Evolutionary conservation across 2,888 invertebrate genomes (phyloP), one percentile per base, ranked within the genome.

Genomic region (Balanococcus diminutus): DNA sequence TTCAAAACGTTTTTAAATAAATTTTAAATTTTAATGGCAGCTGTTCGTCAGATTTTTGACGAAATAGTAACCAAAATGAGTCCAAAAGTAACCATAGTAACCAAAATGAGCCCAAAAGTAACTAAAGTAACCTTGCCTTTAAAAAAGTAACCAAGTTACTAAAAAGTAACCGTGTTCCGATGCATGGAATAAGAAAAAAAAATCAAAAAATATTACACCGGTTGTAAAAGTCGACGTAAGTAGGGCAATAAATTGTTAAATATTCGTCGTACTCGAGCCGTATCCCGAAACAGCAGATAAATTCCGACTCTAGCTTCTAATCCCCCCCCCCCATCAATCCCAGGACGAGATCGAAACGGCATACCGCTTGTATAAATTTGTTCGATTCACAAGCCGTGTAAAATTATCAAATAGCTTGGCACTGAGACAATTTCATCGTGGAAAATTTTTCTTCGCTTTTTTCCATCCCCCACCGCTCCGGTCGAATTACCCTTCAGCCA

Each of bases 321-420:
- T n/a, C n/a, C n/a, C n/a, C n/a, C n/a, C 42, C 14, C 42, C n/a
- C 36, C 36, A 36, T 36, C 36, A 8, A 16, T 14, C 8, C 42
- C 11, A 1, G 3, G 1, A 14, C 42, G 3, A 42, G 42, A 14
- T 19, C 51, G 51, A 42, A 42, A 42, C 11, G 42, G 19, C 5
- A n/a, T n/a, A n/a, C 51, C 51, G 19, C n/a, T 19, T 51, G 51
- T 51, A 36, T 36, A 28, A 28, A 67, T 28, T 67, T 28, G 61
- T 28, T 67, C 61, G 61, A 67, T 67, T 28, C 61, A 67, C 61
- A 28, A 67, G 9, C 25, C 25, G 25, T 51, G 51, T 51, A 51
- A 67, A 67, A 67, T 67, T 67, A 67, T 51, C 51, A 19, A 51
- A 28, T 67, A 28, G 61, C 61, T 67, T 67, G 61, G 61, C 61